Conservation (phyloP, 2,888 invertebrate species). For the Phengaris alcon region DNA sequence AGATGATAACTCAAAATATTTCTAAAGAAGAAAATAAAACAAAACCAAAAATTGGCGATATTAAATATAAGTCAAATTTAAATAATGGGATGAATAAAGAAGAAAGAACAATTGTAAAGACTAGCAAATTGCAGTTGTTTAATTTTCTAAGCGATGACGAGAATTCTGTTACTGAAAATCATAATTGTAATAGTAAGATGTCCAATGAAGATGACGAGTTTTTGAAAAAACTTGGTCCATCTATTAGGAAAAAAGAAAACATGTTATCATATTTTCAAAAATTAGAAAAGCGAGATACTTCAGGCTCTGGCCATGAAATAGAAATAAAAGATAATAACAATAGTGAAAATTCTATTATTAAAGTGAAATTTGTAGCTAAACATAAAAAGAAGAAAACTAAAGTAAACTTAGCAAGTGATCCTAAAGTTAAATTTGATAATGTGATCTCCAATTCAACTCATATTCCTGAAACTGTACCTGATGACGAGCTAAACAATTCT, state of each 20-base stretch:
- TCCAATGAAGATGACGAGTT: conserved; percentile 68
- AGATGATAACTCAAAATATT: conserved; percentile 58
- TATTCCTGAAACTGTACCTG: background rate
- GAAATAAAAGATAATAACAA: conserved; percentile 39
- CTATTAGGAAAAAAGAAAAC: conserved; percentile 79
- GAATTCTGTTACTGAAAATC: conserved; percentile 37
- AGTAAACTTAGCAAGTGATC: conserved; percentile 32
- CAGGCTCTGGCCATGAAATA: conserved; percentile 38
- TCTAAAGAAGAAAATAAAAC: conserved; percentile 42
- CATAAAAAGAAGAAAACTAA: conserved; percentile 50
- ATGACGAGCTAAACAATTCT: conserved; percentile 30
- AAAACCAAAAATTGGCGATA: conserved; percentile 29
- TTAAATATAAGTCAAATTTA: background rate
- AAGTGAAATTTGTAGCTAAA: conserved; percentile 59
- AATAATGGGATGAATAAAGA: conserved; percentile 31
- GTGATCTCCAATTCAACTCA: background rate
- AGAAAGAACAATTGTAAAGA: conserved; percentile 31
- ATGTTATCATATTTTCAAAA: conserved; percentile 81
- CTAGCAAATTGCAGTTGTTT: conserved; percentile 48
- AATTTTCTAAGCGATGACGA: conserved; percentile 51
- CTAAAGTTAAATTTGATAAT: background rate
- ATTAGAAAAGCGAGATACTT: conserved; percentile 57
- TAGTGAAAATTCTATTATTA: conserved; percentile 50
- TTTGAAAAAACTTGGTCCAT: conserved; percentile 76
- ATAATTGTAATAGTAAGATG: conserved; percentile 43